Evolutionary conservation across 2,888 invertebrate genomes (phyloP).

Genomic region (Seira ritae): DNA sequence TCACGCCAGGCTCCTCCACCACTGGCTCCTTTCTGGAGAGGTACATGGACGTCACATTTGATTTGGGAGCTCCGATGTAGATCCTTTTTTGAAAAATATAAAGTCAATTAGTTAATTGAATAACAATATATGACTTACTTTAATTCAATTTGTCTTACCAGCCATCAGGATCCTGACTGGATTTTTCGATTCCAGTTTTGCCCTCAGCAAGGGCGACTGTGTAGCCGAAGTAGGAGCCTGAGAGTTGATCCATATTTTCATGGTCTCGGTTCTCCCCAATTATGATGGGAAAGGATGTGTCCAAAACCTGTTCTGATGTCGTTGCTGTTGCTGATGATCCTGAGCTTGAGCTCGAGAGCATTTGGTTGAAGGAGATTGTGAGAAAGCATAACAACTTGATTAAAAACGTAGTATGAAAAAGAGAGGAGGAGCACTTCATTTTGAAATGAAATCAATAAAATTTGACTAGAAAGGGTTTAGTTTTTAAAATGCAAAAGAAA

Average conservation of each 20-base stretch:
- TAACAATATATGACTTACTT: not conserved
- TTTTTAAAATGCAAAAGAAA: no score
- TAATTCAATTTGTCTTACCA: slow-evolving; percentile 24
- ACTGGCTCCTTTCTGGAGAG: not conserved
- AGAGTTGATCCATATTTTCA: not conserved
- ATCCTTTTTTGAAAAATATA: slow-evolving; percentile 36
- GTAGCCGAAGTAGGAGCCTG: slow-evolving; percentile 33
- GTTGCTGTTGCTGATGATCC: not conserved
- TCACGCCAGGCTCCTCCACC: slow-evolving; percentile 37
- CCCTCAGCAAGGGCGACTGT: slow-evolving; percentile 25
- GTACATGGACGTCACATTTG: slow-evolving; percentile 26
- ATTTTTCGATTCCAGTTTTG: not conserved
- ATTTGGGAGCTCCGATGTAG: slow-evolving; percentile 62
- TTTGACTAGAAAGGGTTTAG: no score
- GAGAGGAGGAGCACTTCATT: no score
- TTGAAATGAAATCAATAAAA: no score
- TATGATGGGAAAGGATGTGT: slow-evolving; percentile 32
- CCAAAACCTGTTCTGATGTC: slow-evolving; percentile 25
- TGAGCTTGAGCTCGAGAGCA: no score
- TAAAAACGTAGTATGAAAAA: no score
- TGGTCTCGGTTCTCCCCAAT: not conserved
- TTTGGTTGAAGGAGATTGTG: no score
- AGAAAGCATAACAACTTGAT: no score
- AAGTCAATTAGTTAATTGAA: not conserved
- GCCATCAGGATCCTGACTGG: not conserved